Evolutionary conservation across 1,140 invertebrate species (phyloP).

Genomic region (Triops cancriformis): DNA sequence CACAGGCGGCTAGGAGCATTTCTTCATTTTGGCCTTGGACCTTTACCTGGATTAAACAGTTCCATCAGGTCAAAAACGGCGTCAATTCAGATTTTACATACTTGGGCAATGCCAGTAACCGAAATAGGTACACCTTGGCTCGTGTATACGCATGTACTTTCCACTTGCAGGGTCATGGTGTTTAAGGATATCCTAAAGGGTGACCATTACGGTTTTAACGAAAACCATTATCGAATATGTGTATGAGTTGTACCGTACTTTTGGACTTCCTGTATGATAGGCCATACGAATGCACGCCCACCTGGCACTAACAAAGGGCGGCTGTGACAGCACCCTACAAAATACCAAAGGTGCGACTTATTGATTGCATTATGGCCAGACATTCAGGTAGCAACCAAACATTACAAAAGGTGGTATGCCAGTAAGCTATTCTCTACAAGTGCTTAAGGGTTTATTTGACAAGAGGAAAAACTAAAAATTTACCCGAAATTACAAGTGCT

Average conservation of each 20-base stretch:
- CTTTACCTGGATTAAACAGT: constrained; percentile 62
- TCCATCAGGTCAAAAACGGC: constrained; percentile 17
- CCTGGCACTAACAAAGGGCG: constrained; percentile 87
- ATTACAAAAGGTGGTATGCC: neutral
- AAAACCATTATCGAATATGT: neutral
- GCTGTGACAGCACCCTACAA: constrained; percentile 78
- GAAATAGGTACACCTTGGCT: constrained; percentile 94
- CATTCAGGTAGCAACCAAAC: neutral
- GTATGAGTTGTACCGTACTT: constrained; percentile 53
- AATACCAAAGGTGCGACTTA: constrained; percentile 29
- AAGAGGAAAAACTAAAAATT: neutral
- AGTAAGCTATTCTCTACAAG: no score
- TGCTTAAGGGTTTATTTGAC: neutral
- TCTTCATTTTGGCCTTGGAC: constrained; percentile 95
- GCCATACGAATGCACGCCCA: constrained; percentile 94
- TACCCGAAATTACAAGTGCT: constrained; percentile 59
- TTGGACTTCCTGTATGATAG: constrained; percentile 85
- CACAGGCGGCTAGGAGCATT: constrained; percentile 91
- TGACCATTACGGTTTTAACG: constrained; percentile 17
- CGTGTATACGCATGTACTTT: constrained; percentile 84
- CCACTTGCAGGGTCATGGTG: constrained; percentile 90
- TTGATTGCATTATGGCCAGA: neutral
- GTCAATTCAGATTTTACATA: constrained; percentile 40
- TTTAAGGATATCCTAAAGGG: constrained; percentile 78
- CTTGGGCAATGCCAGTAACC: constrained; percentile 93